Conservation (phyloP, 1,140 invertebrate genomes). For the Drosophila guanche region DNA sequence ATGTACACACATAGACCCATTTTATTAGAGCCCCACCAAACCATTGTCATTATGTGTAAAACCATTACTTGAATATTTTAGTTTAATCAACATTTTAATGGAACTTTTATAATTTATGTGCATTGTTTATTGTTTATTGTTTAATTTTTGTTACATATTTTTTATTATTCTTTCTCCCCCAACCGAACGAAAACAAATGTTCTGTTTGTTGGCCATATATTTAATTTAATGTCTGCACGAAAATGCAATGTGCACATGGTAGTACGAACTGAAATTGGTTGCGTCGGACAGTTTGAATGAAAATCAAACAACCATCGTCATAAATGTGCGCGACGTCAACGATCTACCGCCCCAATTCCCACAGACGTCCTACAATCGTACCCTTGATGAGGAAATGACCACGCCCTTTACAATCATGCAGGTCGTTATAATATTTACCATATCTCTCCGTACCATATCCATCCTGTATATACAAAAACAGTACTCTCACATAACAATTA, state of each 20-base stretch:
- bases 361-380: conserved; percentile 87
- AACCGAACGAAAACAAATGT: background rate
- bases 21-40: too few species aligned
- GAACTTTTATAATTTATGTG: conserved; percentile 52
- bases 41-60: background rate
- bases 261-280: conserved; percentile 94
- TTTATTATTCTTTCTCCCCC: conserved; percentile 22
- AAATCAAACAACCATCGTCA: conserved; percentile 90
- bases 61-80: conserved; percentile 31
- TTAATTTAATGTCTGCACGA: conserved; percentile 51
- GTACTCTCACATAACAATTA: conserved; percentile 59
- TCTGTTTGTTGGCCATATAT: conserved; percentile 36
- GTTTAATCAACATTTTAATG: conserved; percentile 47
- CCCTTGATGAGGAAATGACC: conserved; percentile 87
- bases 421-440: conserved; percentile 84
- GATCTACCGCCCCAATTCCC: conserved; percentile 92
- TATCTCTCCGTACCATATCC: conserved; percentile 6
- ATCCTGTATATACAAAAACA: conserved; percentile 39
- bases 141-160: conserved; percentile 42
- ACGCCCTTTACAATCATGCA: conserved; percentile 87
- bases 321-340: conserved; percentile 91
- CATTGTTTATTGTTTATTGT: conserved; percentile 42
- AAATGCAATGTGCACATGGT: conserved; percentile 1
- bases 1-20: too few species aligned
- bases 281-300: conserved; percentile 94